These are phyloP conservation scores for Anarhynchus alexandrinus DNA, from an alignment of 2,113 vertebrate genomes.

Conservation along the genomic window DNA sequence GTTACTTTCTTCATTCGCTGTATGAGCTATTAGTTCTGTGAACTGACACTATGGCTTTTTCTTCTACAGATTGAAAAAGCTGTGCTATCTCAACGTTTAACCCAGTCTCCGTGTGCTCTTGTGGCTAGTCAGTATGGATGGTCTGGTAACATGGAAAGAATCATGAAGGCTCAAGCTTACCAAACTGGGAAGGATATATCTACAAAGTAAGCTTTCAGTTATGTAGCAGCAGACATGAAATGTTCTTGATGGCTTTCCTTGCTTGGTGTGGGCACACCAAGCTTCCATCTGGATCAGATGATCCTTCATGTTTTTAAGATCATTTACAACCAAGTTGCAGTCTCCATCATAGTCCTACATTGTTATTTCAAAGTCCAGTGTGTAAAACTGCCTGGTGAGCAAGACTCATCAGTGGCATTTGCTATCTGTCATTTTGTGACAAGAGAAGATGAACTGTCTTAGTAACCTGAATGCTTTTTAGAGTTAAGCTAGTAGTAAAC, in stretches of 20 bases:
- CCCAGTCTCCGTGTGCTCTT: slow-evolving; percentile 91
- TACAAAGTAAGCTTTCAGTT: slow-evolving; percentile 83
- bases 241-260: not conserved
- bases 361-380: not conserved
- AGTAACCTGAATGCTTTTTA: not conserved
- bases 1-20: not conserved
- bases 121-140: slow-evolving; percentile 98
- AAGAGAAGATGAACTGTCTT: not conserved
- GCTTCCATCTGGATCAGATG: not conserved
- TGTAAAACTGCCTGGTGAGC: not conserved
- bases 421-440: not conserved
- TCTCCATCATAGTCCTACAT: not conserved
- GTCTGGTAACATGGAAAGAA: slow-evolving; percentile 99
- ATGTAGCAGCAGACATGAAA: fast-evolving
- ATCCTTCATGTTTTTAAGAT: not conserved
- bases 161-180: slow-evolving; percentile 99
- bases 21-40: not conserved
- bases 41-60: not conserved
- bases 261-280: not conserved
- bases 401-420: not conserved
- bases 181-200: slow-evolving; percentile 98
- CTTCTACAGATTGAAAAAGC: slow-evolving; percentile 91
- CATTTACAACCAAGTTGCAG: not conserved
- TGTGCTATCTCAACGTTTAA: slow-evolving; percentile 91
- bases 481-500: not conserved